A percentile compares a stretch with the other conserved stretches of the same genome.
Conservation (phyloP, 2,888 invertebrate genomes). For the Zootermopsis nevadensis region DNA sequence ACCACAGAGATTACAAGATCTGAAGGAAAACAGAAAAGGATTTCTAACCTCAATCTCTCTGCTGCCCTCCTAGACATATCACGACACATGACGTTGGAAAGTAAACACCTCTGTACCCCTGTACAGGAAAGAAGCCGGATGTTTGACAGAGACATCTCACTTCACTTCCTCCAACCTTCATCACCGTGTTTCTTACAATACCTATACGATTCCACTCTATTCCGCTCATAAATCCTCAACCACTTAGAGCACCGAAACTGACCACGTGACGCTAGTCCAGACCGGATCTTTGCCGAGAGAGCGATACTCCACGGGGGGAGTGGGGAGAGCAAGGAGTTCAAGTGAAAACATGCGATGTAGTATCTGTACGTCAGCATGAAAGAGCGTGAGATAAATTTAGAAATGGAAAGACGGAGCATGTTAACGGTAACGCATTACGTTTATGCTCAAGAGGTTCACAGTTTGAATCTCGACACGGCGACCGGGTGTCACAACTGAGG, state of each 20-base stretch:
- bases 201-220: background rate
- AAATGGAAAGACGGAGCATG: too few species aligned
- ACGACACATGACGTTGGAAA: background rate
- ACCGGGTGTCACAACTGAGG: too few species aligned
- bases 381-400: too few species aligned
- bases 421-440: too few species aligned
- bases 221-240: background rate
- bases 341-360: too few species aligned
- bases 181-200: background rate
- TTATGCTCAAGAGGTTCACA: too few species aligned
- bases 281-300: background rate
- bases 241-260: background rate
- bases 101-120: background rate
- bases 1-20: too few species aligned
- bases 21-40: too few species aligned
- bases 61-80: background rate
- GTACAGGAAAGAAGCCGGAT: background rate
- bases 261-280: background rate
- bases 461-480: too few species aligned
- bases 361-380: too few species aligned
- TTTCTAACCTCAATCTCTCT: too few species aligned
- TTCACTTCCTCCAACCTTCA: constrained; percentile 3
- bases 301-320: background rate
- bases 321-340: too few species aligned
- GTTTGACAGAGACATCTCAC: background rate